These are phyloP conservation scores for Vipera latastei DNA, from an alignment of 2,797 vertebrate genomes.

Conservation along the genomic window DNA sequence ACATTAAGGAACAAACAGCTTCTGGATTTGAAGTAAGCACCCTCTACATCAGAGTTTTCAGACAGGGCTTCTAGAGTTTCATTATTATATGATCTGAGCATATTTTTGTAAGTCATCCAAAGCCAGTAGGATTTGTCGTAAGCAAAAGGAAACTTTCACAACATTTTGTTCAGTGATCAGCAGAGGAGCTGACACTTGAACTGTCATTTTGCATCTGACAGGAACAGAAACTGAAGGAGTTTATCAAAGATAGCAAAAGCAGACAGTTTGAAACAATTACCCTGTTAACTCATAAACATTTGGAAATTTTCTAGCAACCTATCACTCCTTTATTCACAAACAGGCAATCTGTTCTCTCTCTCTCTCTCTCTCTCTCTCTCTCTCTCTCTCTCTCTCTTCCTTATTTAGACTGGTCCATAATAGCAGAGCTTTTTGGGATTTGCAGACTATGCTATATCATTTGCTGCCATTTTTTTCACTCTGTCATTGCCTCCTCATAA, in stretches of 20 bases:
- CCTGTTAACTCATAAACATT: neutral
- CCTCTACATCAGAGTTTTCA: neutral
- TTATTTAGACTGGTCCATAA: neutral
- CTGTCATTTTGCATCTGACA: conserved; percentile 21
- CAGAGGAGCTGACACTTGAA: conserved; percentile 1
- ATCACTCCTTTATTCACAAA: neutral
- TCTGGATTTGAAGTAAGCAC: neutral
- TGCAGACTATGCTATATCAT: neutral
- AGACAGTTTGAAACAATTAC: conserved; percentile 8
- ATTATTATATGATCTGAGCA: neutral
- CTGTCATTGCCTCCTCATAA: neutral
- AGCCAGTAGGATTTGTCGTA: neutral
- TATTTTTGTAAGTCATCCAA: neutral
- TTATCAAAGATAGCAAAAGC: conserved; percentile 6
- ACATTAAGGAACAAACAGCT: neutral
- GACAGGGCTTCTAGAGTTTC: neutral
- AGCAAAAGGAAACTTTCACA: conserved; percentile 2
- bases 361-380: too few relatives aligned
- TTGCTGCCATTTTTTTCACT: neutral
- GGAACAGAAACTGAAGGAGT: conserved; percentile 3
- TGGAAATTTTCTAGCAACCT: conserved; percentile 2
- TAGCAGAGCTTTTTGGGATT: neutral
- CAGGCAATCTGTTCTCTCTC: neutral
- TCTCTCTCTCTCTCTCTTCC: too few relatives aligned
- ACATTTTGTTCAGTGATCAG: conserved; percentile 10